A percentile compares a stretch with the other conserved stretches of the same genome.
These are phyloP conservation scores for Rissa tridactyla DNA, from an alignment of 2,113 vertebrate genomes.

Conservation along the genomic window DNA sequence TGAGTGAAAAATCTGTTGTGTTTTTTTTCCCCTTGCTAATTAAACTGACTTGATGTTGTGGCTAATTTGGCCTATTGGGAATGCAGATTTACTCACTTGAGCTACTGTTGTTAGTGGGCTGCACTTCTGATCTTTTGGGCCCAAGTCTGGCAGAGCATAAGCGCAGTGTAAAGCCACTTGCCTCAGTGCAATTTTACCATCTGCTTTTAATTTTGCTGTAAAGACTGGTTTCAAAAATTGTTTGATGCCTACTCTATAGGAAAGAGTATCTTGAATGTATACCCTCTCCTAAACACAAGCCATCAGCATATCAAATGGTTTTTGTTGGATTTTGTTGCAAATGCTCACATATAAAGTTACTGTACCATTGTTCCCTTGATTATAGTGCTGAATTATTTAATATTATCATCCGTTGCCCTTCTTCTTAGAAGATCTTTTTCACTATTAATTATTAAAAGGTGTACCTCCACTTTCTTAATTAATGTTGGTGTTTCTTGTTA, in stretches of 20 bases:
- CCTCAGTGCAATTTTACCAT: background rate
- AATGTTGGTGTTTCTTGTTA: background rate
- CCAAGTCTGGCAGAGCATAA: background rate
- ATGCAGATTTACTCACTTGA: background rate
- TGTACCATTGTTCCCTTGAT: background rate
- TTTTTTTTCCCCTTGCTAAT: background rate
- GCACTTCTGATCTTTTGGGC: background rate
- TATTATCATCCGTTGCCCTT: background rate
- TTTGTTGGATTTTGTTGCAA: slow-evolving; percentile 7
- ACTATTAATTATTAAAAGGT: slow-evolving; percentile 41
- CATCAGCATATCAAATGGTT: background rate
- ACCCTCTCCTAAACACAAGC: background rate
- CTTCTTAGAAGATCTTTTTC: background rate
- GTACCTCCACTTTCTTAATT: background rate
- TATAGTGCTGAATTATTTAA: slow-evolving; percentile 53
- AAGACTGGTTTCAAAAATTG: background rate
- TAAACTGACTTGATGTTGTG: background rate
- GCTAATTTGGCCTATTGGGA: background rate
- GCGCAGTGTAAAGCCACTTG: background rate
- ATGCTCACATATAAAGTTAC: slow-evolving; percentile 30
- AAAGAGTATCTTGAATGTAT: background rate
- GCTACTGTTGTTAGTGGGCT: background rate
- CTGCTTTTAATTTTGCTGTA: background rate
- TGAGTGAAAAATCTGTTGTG: background rate
- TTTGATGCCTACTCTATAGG: background rate